These are phyloP conservation scores for Molorchus minor DNA, from an alignment of 2,888 invertebrate genomes.

Conservation along the genomic window DNA sequence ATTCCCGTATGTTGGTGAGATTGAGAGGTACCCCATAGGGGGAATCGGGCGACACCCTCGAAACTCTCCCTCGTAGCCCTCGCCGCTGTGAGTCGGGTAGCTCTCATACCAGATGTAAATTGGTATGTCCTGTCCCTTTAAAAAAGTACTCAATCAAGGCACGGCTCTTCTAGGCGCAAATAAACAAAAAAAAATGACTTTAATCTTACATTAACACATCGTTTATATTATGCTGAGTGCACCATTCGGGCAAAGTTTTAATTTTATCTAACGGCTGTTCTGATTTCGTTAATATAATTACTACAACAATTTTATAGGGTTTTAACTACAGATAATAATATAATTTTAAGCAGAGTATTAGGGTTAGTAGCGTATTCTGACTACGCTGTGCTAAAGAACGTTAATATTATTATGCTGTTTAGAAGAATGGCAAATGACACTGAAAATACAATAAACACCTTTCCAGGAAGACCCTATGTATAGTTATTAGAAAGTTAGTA, in stretches of 20 bases:
- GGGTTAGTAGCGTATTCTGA: too few relatives aligned
- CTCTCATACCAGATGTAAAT: slow-evolving; percentile 99
- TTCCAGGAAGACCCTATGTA: too few relatives aligned
- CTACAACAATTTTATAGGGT: too few relatives aligned
- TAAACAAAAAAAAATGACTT: slow-evolving; percentile 49
- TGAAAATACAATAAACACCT: too few relatives aligned
- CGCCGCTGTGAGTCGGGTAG: slow-evolving; percentile 95
- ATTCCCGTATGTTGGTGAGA: slow-evolving; percentile 91
- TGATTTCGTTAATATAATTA: too few relatives aligned
- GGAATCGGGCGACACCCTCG: slow-evolving; percentile 87
- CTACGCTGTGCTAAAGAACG: too few relatives aligned
- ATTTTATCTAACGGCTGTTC: too few relatives aligned
- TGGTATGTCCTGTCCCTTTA: slow-evolving; percentile 93
- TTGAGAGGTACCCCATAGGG: slow-evolving; percentile 93
- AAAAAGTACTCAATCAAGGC: slow-evolving; percentile 57
- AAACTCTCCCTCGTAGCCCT: slow-evolving; percentile 92
- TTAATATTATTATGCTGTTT: too few relatives aligned
- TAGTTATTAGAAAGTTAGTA: too few relatives aligned
- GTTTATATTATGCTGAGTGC: not conserved
- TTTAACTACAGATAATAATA: too few relatives aligned
- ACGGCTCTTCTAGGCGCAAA: slow-evolving; percentile 44
- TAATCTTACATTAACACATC: slow-evolving; percentile 36
- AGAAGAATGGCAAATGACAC: too few relatives aligned
- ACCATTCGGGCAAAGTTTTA: not conserved
- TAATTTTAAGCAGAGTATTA: too few relatives aligned